phyloP scores from a whole-genome alignment of 2,113 vertebrate species.

The Ciconia stormi region DNA sequence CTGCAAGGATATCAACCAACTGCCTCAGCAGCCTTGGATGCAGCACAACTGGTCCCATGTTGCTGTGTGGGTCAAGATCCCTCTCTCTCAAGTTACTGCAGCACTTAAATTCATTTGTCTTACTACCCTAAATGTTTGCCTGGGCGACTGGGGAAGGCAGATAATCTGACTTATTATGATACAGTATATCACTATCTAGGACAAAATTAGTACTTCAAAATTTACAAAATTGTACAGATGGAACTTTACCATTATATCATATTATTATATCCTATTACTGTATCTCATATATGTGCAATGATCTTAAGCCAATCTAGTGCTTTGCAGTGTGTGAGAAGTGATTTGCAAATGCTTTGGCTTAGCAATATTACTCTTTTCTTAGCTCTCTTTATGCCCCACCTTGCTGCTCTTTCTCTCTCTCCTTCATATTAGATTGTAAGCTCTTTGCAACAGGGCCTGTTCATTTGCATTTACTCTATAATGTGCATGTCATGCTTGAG shows the following conservation, averaged over 20 bases:
- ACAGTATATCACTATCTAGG: fast-evolving
- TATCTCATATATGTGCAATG: background rate
- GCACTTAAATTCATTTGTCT: background rate
- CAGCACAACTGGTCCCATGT: background rate
- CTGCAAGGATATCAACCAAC: background rate
- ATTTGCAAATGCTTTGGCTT: background rate
- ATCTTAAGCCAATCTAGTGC: background rate
- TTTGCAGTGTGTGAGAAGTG: background rate
- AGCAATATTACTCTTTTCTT: background rate
- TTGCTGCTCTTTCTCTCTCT: background rate
- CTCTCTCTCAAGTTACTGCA: background rate
- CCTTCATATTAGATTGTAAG: background rate
- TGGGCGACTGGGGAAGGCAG: background rate
- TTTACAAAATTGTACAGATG: background rate
- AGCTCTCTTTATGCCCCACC: fast-evolving
- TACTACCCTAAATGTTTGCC: background rate
- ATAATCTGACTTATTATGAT: background rate
- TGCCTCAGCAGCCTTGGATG: background rate
- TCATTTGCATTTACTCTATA: slow-evolving; percentile 56
- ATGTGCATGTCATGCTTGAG: slow-evolving; percentile 43
- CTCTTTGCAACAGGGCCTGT: background rate
- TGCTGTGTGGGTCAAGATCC: background rate
- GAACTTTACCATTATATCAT: background rate
- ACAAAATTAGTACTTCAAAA: background rate
- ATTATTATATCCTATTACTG: background rate